A percentile compares a stretch with the other conserved stretches of the same genome.
Conservation (phyloP, 1,140 invertebrate genomes). For the Drosophila willistoni region DNA sequence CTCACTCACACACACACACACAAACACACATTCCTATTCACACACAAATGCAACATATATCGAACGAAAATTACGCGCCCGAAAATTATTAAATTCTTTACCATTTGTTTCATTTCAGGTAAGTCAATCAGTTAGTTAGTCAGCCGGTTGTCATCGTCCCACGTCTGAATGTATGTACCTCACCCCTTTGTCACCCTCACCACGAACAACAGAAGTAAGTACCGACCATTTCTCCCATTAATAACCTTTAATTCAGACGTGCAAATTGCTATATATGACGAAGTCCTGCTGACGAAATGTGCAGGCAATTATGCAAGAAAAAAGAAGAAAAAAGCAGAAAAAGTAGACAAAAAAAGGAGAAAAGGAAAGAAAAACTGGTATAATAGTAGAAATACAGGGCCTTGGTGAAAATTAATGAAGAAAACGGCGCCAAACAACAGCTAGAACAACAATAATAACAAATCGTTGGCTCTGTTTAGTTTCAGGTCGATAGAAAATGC, state of each 20-base stretch:
- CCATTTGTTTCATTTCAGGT: slow-evolving; percentile 40
- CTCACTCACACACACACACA: slow-evolving; percentile 6
- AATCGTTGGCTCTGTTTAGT: slow-evolving; percentile 50
- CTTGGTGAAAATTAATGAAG: slow-evolving; percentile 68
- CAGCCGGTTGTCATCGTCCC: slow-evolving; percentile 2
- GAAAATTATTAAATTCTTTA: slow-evolving; percentile 33
- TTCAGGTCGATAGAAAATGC: slow-evolving; percentile 68
- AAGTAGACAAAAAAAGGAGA: background rate
- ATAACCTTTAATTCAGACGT: slow-evolving; percentile 47
- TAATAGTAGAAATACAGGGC: slow-evolving; percentile 26
- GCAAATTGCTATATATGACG: slow-evolving; percentile 60
- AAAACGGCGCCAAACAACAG: slow-evolving; percentile 57
- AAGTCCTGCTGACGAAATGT: slow-evolving; percentile 50
- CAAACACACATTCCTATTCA: background rate
- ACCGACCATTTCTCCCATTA: slow-evolving; percentile 18
- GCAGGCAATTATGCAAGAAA: slow-evolving; percentile 64
- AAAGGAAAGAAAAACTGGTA: background rate
- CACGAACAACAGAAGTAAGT: slow-evolving; percentile 38
- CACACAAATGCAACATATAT: slow-evolving; percentile 33
- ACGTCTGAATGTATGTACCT: slow-evolving; percentile 13
- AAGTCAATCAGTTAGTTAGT: slow-evolving; percentile 32
- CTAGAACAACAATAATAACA: slow-evolving; percentile 68
- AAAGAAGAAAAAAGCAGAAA: background rate
- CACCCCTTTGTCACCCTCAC: background rate
- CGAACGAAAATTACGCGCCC: slow-evolving; percentile 38